Evolutionary conservation across 2,113 vertebrate species (phyloP).

Genomic region (Phocoena phocoena): DNA sequence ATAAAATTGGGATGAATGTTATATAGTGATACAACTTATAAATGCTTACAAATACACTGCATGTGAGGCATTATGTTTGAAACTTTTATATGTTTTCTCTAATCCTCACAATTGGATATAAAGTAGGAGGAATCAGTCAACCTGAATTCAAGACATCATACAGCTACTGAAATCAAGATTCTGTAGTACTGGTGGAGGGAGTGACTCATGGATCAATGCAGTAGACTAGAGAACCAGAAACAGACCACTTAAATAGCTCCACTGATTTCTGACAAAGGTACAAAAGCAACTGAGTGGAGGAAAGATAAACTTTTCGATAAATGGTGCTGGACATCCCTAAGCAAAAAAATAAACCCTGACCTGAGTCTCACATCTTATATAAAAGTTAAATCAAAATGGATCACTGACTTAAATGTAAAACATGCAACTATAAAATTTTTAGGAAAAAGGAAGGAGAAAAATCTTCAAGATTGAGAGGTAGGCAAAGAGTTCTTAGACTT

Average conservation of each 20-base stretch:
- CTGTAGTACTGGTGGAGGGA: background rate
- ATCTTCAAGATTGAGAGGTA: background rate
- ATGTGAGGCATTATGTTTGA: background rate
- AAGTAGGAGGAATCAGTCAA: background rate
- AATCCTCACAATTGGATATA: background rate
- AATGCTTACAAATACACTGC: background rate
- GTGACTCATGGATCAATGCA: background rate
- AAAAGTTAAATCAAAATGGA: constrained; percentile 4
- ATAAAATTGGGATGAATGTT: background rate
- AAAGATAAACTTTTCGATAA: background rate
- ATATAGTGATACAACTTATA: background rate
- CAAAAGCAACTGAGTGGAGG: background rate
- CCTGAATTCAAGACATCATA: background rate
- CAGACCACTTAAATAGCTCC: background rate
- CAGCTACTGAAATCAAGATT: background rate
- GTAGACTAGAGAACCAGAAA: background rate
- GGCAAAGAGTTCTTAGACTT: background rate
- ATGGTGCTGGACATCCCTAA: background rate
- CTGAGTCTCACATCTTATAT: background rate
- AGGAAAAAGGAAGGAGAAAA: background rate
- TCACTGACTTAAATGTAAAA: background rate
- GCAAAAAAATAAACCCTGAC: background rate
- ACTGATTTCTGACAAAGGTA: background rate
- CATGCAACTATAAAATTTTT: background rate
- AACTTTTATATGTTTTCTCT: background rate